Evolutionary conservation across 2,888 invertebrate genomes (phyloP).

Genomic region (Lasius fuliginosus): DNA sequence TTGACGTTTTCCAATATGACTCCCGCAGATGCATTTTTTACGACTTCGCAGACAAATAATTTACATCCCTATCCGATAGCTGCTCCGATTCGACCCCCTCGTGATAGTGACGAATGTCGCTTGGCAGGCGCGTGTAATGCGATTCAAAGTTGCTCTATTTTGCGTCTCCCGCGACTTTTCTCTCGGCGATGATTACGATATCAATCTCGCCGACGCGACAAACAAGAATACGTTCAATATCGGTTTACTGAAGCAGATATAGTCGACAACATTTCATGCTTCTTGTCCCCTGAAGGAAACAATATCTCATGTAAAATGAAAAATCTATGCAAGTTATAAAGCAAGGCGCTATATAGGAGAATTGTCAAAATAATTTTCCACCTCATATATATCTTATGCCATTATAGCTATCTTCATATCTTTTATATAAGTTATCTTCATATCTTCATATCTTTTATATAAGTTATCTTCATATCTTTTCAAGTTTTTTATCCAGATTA

Average conservation of each 20-base stretch:
- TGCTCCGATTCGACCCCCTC: constrained; percentile 56
- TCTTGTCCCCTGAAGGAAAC: neutral
- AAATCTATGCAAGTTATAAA: neutral
- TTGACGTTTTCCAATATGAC: constrained; percentile 39
- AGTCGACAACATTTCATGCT: neutral
- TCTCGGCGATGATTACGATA: constrained; percentile 60
- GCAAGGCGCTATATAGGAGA: neutral
- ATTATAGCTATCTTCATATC: neutral
- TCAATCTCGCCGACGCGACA: constrained; percentile 47
- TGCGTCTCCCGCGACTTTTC: constrained; percentile 50
- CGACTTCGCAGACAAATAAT: constrained; percentile 75
- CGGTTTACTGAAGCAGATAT: constrained; percentile 32
- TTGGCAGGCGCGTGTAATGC: constrained; percentile 55
- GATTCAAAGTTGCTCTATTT: constrained; percentile 64
- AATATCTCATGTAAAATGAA: constrained; percentile 18
- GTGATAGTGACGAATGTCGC: constrained; percentile 64
- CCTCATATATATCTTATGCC: neutral
- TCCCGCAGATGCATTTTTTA: constrained; percentile 66
- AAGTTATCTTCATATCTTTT: neutral
- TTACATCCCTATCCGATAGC: constrained; percentile 67
- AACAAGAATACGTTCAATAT: constrained; percentile 39
- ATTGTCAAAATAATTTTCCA: neutral
- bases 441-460: too few species aligned
- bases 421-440: neutral
- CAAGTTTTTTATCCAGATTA: neutral